Conservation (phyloP, 1,140 invertebrate species). For the Nixonia krombeini region DNA sequence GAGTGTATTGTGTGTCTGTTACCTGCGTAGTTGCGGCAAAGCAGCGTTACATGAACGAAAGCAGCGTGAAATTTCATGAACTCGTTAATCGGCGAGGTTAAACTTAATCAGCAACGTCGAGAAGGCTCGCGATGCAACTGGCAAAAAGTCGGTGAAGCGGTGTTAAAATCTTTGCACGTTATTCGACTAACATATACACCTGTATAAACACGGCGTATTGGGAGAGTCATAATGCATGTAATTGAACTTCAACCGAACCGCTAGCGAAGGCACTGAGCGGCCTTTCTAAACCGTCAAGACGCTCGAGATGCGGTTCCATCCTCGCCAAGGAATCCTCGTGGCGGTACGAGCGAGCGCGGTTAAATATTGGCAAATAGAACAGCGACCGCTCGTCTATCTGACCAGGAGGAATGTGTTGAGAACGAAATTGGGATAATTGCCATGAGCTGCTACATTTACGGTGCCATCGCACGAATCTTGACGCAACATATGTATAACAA, state of each 20-base stretch:
- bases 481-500: conserved; percentile 20
- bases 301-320: conserved; percentile 32
- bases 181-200: conserved; percentile 7
- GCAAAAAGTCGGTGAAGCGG: not conserved
- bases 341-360: conserved; percentile 20
- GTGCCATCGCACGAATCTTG: not conserved
- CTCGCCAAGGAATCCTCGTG: conserved; percentile 21
- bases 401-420: conserved; percentile 27
- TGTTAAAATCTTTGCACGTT: not conserved
- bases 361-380: conserved; percentile 37
- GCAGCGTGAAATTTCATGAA: too few species aligned
- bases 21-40: too few species aligned
- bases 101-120: too few species aligned
- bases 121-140: too few species aligned
- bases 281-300: conserved; percentile 39
- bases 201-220: conserved; percentile 9
- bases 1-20: too few species aligned
- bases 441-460: conserved; percentile 12
- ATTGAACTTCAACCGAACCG: conserved; percentile 17
- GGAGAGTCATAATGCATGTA: conserved; percentile 28
- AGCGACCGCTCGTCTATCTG: conserved; percentile 19
- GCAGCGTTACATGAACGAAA: too few species aligned
- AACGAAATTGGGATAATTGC: conserved; percentile 30
- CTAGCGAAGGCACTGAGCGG: too few species aligned
- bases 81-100: too few species aligned